Base-by-base conservation (phyloP, 2,888 invertebrate genomes). In the Phytoseiulus persimilis region DNA sequence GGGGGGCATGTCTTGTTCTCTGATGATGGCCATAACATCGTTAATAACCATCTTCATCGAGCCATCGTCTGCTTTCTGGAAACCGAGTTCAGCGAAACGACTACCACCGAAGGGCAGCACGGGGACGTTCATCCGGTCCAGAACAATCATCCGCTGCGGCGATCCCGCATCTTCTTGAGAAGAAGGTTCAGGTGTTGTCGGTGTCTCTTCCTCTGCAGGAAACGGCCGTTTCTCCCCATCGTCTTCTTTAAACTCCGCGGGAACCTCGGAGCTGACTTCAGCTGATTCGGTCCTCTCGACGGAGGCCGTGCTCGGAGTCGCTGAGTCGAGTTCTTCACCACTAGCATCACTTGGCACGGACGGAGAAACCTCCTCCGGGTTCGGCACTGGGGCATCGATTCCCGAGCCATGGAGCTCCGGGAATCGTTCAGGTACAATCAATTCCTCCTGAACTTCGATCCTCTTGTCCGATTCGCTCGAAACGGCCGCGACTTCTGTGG, bases 21-120 rank as follows among this genome's bases (percentile, higher is more conserved):
- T 33, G 33, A 87, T 87, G 45, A 87, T 87, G 45, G 87, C 87
- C 87, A 87, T 87, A 28, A 87, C 45, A 39, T 87, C 87, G 87
- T 87, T 87, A 18, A 87, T 31, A 9, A 87, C 33, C 87, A 87
- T 87, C 23, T 31, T 33, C 87, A 33, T 87, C n/a, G n/a, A 45
- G 31, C 87, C 87, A 23, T 87, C 33, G n/a, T 31, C 39, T 45
- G 32, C n/a, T 45, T 39, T 33, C 6, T 87, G 11, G 18, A 87
- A 33, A n/a, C 87, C 33, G 23, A 87, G 87, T 33, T 87, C 87
- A n/a, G 87, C 87, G 33, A 87, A 87, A 87, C 87, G 87, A 39
- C 45, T 87, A n/a, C 87, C 87, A 6, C 87, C 87, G 87, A 87
- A 87, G 28, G 87, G 87, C 18, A 87, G 45, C 87, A 87, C 87